These are phyloP conservation scores for Mormyrus proboscirostris DNA, from an alignment of 2,797 vertebrate species.

Conservation along the genomic window DNA sequence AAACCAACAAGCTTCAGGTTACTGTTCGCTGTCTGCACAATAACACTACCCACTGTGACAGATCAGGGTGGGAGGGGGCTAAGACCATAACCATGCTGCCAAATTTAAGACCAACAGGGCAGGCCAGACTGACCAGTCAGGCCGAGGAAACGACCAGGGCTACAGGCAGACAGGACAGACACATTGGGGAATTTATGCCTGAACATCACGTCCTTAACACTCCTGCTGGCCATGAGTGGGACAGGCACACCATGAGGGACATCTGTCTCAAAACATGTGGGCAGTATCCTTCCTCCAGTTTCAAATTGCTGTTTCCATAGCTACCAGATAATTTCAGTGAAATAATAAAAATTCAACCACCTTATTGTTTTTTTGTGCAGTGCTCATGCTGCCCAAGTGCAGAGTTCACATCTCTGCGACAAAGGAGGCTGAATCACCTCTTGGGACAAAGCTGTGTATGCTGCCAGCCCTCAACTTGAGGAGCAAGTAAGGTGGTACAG, in stretches of 20 bases:
- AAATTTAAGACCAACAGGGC: background rate
- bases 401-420: background rate
- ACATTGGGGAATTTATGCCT: slow-evolving; percentile 15
- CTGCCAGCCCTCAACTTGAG: background rate
- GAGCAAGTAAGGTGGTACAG: background rate
- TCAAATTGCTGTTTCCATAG: slow-evolving; percentile 58
- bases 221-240: background rate
- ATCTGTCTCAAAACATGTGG: slow-evolving; percentile 43
- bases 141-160: background rate
- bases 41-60: background rate
- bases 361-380: background rate
- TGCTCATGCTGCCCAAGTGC: background rate
- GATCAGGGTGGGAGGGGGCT: background rate
- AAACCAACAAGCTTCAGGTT: background rate
- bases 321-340: slow-evolving; percentile 49
- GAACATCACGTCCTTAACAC: slow-evolving; percentile 3
- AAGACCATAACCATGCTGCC: background rate
- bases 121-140: background rate
- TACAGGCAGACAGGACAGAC: background rate
- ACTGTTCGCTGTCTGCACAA: background rate
- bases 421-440: slow-evolving; percentile 17
- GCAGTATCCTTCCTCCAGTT: slow-evolving; percentile 50
- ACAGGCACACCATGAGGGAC: slow-evolving; percentile 17
- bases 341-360: slow-evolving; percentile 19
- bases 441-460: background rate